Percentiles rank a stretch among this genome's conserved stretches.
Evolutionary conservation across 2,113 vertebrate genomes (phyloP).

Genomic region (Halcyon malimbica): DNA sequence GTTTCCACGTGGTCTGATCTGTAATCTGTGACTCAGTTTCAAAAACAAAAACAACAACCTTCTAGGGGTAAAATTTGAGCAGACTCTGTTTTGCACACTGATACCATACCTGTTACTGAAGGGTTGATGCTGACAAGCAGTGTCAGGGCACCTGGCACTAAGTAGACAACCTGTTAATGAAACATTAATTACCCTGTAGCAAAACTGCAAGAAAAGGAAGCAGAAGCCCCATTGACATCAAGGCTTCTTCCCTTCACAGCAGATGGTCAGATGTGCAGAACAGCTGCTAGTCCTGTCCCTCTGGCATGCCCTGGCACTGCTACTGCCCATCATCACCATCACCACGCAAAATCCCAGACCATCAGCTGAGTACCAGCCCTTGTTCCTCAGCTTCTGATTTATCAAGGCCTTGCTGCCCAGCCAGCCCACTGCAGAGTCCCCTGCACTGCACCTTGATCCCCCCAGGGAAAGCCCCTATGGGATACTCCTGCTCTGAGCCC

Average conservation of each 20-base stretch:
- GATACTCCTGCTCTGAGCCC: no score
- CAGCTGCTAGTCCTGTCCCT: background rate
- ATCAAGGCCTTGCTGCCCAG: fast-evolving
- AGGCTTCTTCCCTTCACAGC: background rate
- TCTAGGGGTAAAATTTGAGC: background rate
- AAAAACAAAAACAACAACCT: background rate
- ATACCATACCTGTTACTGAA: constrained; percentile 84
- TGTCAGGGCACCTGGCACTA: constrained; percentile 82
- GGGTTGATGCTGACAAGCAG: constrained; percentile 79
- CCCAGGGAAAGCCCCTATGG: fast-evolving
- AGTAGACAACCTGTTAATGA: constrained; percentile 81
- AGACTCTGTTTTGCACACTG: background rate
- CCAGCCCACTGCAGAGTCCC: background rate
- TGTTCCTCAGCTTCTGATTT: background rate
- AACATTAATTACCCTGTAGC: background rate
- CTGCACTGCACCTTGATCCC: background rate
- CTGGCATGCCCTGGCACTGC: fast-evolving
- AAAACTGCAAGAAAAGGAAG: background rate
- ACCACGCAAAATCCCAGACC: background rate
- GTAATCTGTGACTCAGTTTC: background rate
- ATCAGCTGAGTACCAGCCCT: background rate
- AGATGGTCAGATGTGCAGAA: background rate
- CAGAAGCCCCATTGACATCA: background rate
- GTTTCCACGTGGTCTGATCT: background rate
- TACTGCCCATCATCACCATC: background rate